These are phyloP conservation scores for Sander lucioperca DNA, from an alignment of 2,113 vertebrate genomes.

Conservation along the genomic window DNA sequence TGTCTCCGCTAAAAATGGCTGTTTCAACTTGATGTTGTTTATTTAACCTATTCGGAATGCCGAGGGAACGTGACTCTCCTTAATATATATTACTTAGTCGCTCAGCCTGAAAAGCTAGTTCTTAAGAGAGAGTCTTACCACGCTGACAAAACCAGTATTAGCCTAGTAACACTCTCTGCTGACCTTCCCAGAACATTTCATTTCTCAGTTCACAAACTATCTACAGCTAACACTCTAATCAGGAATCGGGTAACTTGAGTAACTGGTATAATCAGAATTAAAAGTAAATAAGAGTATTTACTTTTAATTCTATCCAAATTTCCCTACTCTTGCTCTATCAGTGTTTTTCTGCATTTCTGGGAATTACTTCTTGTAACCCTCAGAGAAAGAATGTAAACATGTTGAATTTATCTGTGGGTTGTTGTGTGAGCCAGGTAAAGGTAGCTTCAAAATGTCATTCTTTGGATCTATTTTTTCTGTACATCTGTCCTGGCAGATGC, in stretches of 20 bases:
- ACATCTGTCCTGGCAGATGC: neutral
- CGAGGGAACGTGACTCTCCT: neutral
- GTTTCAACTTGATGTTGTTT: neutral
- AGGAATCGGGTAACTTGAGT: neutral
- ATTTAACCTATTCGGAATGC: neutral
- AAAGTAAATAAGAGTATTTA: neutral
- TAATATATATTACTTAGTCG: neutral
- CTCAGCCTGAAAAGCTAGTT: slow-evolving; percentile 26
- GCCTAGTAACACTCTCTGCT: neutral
- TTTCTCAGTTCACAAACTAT: slow-evolving; percentile 1
- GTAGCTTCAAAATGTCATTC: neutral
- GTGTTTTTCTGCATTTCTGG: neutral
- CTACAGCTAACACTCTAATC: neutral
- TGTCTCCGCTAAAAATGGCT: neutral
- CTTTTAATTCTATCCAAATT: neutral
- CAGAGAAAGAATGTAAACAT: neutral
- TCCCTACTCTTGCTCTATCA: neutral
- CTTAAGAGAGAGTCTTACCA: neutral
- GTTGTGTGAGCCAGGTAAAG: neutral
- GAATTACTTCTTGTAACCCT: neutral
- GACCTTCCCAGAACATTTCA: neutral
- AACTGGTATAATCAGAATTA: neutral
- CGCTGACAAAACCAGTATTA: neutral
- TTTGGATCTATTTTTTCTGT: neutral
- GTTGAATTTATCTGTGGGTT: neutral